Base-by-base conservation (phyloP, 2,797 vertebrate species). In the Rhincodon typus region DNA sequence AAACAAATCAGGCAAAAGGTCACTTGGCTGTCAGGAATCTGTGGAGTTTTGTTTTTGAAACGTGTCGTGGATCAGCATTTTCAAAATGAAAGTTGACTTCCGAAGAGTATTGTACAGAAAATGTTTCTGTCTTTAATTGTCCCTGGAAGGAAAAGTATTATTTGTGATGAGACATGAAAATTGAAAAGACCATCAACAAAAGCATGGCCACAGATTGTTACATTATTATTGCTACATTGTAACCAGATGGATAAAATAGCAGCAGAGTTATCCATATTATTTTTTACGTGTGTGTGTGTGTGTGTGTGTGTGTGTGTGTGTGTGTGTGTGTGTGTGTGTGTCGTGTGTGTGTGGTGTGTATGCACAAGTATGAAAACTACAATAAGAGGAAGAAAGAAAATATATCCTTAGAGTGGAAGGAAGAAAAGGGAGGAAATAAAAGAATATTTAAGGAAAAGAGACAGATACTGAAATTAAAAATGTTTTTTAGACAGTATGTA, bases 11-110 rank as follows among this genome's bases (percentile, higher is more conserved):
- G n/a, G 19, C 25, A 1, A 93, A 93, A 84, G 42, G 82, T 84
- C 82, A 46, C 19, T 69, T 27, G 69, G 66, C 19, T 93, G n/a
- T 93, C 66, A 93, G 62, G 23, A 84, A 84, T 46, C 79, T 62
- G 86, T 34, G 53, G 30, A 57, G 15, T 34, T 90, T 90, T 90
- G 87, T 90, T 34, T 62, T 90, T 90, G 87, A 62, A 90, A 90
- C 87, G 2, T 66, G 87, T 90, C 30, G 19, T 34, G 57, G 30
- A 62, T 34, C 30, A 62, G 87, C n/a, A 15, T 66, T 90, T 90
- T 1, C 62, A 62, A 90, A 90, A 90, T 90, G 57, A 62, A 66
- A 30, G 57, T 62, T 90, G 53, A 90, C 34, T 90, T 90, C 87
- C 87, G 30, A 90, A 62, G 53, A 90, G 62, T 62, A 84, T 84